A percentile compares a stretch with the other conserved stretches of the same genome.
Conservation (phyloP, 2,113 vertebrate genomes). For the Tretioscincus oriximinensis region DNA sequence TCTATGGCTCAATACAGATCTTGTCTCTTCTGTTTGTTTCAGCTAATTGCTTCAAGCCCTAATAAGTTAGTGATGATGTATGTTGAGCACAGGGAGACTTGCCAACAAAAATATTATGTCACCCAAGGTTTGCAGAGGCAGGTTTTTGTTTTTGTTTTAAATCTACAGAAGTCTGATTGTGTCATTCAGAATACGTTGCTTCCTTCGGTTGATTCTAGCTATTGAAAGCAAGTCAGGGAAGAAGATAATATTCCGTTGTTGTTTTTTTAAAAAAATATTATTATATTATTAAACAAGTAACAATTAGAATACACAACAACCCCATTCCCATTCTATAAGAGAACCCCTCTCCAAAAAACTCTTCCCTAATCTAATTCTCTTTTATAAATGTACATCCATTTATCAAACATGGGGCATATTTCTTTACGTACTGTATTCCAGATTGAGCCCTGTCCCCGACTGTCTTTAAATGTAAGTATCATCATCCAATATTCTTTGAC, state of each 20-base stretch:
- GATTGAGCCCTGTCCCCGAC: too few relatives aligned
- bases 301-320: too few relatives aligned
- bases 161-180: constrained; percentile 67
- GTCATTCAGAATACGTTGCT: constrained; percentile 64
- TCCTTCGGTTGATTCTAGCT: constrained; percentile 18
- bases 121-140: constrained; percentile 71
- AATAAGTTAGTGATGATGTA: constrained; percentile 99
- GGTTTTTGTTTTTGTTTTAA: constrained; percentile 37
- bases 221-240: constrained; percentile 34
- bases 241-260: constrained; percentile 19
- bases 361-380: too few relatives aligned
- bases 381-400: too few relatives aligned
- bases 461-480: too few relatives aligned
- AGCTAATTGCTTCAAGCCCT: constrained; percentile 96
- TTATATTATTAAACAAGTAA: too few relatives aligned
- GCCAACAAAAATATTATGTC: constrained; percentile 90
- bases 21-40: constrained; percentile 97
- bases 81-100: constrained; percentile 81
- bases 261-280: too few relatives aligned
- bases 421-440: too few relatives aligned
- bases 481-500: too few relatives aligned
- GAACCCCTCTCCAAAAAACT: too few relatives aligned
- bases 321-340: too few relatives aligned
- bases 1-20: constrained; percentile 86
- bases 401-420: too few relatives aligned